A percentile compares a stretch with the other conserved stretches of the same genome.
Conservation (phyloP, 1,140 invertebrate species). For the Oedothorax gibbosus region DNA sequence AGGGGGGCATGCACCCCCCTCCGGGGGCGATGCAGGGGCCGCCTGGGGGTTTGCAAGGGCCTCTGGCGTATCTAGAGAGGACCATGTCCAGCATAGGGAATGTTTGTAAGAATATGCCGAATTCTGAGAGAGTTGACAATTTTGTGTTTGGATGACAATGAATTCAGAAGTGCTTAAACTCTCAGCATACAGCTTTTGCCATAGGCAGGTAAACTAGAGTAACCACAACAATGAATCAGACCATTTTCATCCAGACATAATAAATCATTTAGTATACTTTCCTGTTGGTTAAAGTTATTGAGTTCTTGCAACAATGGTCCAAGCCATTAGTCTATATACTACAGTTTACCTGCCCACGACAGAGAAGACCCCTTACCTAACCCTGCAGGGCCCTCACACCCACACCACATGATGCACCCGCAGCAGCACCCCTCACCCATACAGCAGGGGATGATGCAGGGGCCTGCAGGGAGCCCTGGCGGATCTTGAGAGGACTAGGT, state of each 20-base stretch:
- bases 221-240: too few species aligned
- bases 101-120: too few species aligned
- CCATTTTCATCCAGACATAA: too few species aligned
- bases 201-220: too few species aligned
- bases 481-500: slow-evolving; percentile 83
- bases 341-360: slow-evolving; percentile 34
- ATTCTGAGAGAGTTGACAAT: too few species aligned
- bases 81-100: slow-evolving; percentile 83
- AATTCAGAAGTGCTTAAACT: too few species aligned
- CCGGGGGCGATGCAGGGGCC: slow-evolving; percentile 76
- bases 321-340: background rate
- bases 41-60: slow-evolving; percentile 75
- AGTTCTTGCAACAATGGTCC: too few species aligned
- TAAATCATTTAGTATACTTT: too few species aligned
- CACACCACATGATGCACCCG: slow-evolving; percentile 53
- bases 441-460: slow-evolving; percentile 28
- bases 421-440: slow-evolving; percentile 28
- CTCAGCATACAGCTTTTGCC: too few species aligned
- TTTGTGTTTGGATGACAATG: too few species aligned
- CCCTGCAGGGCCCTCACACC: background rate
- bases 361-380: slow-evolving; percentile 24
- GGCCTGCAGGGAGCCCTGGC: slow-evolving; percentile 80
- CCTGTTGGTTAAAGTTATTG: too few species aligned
- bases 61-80: slow-evolving; percentile 82
- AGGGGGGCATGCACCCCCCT: slow-evolving; percentile 54